Base-by-base conservation (phyloP, 2,797 vertebrate genomes). In the Poecilia picta region DNA sequence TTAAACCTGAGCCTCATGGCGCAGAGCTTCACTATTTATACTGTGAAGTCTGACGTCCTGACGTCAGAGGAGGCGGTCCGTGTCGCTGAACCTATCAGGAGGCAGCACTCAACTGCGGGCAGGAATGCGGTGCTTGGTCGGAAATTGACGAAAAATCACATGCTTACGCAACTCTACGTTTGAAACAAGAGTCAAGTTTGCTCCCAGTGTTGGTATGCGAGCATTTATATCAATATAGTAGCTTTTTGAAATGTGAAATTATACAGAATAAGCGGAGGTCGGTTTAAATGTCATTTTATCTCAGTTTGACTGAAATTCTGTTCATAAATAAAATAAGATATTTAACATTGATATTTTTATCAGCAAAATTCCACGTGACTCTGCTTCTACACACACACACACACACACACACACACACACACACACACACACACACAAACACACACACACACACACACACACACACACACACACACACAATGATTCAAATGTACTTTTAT, bases 21-120 rank as follows among this genome's bases (percentile, higher is more conserved):
- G 90, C 91, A 90, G 91, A 80, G 85, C 80, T 57, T 62, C 77
- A 46, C 1, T 89, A 88, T 95, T 95, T 95, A 95, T 94, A 0
- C 82, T 1, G 0, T 33, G 20, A 55, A 87, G 86, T 36, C 81
- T 78, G 78, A 83, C 62, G 72, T 64, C 3, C 20, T 92, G 90
- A 92, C 93, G 94, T 93, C 85, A 93, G 16, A 36, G 41, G 70
- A 79, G 86, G 82, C 4, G 91, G 94, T 18, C 59, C 80, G 1
- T 87, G 88, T 87, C 91, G 83, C 70, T 73, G 33, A 74, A 75
- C 74, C 59, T 10, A 51, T 59, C 12, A 45, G 5, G n/a, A 72
- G 72, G 31, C 0, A 12, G 46, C 6, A 3, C 25, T 0, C 13
- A 11, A 57, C 41, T 75, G 77, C 5, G 55, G 47, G 45, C n/a